These are phyloP conservation scores for Tetramorium bicarinatum DNA, from an alignment of 2,888 invertebrate genomes.

Conservation along the genomic window DNA sequence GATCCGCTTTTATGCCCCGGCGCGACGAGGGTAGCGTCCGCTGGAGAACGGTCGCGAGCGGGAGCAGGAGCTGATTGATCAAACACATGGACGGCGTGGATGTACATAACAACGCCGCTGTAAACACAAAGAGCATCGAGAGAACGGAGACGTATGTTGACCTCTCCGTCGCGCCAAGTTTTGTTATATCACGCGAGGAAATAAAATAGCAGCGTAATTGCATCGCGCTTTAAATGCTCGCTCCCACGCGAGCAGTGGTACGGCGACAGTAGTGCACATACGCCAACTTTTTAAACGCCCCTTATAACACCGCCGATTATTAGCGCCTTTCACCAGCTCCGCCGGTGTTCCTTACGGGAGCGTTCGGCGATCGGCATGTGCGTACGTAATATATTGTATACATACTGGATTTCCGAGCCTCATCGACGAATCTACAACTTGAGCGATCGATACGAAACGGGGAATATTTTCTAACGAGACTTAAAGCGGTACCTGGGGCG, in stretches of 20 bases:
- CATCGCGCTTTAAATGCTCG: background rate
- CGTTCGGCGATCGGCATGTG: background rate
- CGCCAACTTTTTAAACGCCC: slow-evolving; percentile 26
- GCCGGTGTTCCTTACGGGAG: background rate
- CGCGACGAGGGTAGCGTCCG: background rate
- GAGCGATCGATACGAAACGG: background rate
- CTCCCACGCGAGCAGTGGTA: background rate
- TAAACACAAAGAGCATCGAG: slow-evolving; percentile 22
- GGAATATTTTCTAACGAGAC: background rate
- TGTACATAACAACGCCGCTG: background rate
- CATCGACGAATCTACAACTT: background rate
- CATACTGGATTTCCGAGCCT: background rate
- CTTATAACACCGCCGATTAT: slow-evolving; percentile 27
- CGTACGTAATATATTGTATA: background rate
- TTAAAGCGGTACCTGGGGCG: background rate
- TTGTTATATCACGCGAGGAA: slow-evolving; percentile 9
- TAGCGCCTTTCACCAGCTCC: slow-evolving; percentile 48
- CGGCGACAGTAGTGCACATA: slow-evolving; percentile 3
- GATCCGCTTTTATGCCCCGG: background rate
- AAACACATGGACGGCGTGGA: slow-evolving; percentile 24
- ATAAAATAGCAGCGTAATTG: slow-evolving; percentile 27
- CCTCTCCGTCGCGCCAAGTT: background rate
- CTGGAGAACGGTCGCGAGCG: background rate
- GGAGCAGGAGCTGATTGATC: slow-evolving; percentile 32
- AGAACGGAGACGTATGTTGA: slow-evolving; percentile 9